These are phyloP conservation scores for Eupithecia vulgata DNA, from an alignment of 2,888 invertebrate species.

Conservation along the genomic window DNA sequence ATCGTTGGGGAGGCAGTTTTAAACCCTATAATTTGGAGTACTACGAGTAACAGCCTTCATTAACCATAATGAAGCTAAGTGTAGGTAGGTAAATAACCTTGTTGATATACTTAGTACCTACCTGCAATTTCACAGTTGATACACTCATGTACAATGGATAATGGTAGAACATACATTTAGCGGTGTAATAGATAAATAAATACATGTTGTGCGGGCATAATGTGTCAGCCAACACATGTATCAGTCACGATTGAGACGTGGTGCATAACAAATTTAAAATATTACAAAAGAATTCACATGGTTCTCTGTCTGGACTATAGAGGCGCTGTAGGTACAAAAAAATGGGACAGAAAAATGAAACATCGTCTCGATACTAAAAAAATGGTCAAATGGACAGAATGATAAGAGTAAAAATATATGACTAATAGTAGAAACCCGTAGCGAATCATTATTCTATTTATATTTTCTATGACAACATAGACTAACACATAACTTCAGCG, in stretches of 20 bases:
- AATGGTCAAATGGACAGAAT: no score
- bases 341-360: no score
- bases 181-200: constrained; percentile 1
- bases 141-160: not conserved
- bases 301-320: no score
- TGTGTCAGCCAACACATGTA: not conserved
- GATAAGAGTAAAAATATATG: no score
- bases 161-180: not conserved
- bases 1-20: not conserved
- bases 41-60: not conserved
- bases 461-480: no score
- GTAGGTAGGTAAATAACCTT: not conserved
- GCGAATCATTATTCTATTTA: no score
- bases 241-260: not conserved
- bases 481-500: no score
- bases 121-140: constrained; percentile 5
- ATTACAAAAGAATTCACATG: not conserved
- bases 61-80: not conserved
- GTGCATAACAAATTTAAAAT: not conserved
- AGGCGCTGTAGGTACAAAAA: no score
- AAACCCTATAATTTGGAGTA: not conserved
- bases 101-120: not conserved
- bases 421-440: no score
- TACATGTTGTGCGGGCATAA: constrained; percentile 1
- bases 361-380: no score